Evolutionary conservation across 2,888 invertebrate species (phyloP), one percentile per base, ranked within the genome.

Genomic region (Drosophila colorata): DNA sequence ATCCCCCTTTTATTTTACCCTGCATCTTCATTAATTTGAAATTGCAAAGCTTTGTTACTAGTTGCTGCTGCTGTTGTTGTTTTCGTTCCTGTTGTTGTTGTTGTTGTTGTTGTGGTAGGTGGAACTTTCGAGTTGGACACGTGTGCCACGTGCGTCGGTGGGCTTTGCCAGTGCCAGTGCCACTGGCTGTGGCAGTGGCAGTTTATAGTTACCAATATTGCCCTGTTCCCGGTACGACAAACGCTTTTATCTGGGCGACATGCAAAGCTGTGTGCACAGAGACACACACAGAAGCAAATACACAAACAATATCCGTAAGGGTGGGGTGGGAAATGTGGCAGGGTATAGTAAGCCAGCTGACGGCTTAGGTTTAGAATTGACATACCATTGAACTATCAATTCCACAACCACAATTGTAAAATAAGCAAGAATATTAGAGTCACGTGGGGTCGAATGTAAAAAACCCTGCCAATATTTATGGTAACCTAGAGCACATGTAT

Each of bases 21-120:
- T 40, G 55, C 47, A 40, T 41, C 65, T 43, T 65, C 72, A 71
- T 77, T 71, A 58, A 74, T 58, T 77, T 61, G 35, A 76, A 74
- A 71, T 55, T 48, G 46, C 41, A 38, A 23, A 46, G 57, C 51
- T 44, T 56, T 60, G 44, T 57, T 46, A 33, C 25, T 28, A 47
- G 61, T 46, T 56, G 49, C 40, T 61, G 58, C 16, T 38, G 25
- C 38, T 49, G 16, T 13, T 41, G 38, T 11, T 28, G 28, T n/a
- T n/a, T n/a, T n/a, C n/a, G n/a, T n/a, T n/a, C n/a, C 7, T 25
- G 6, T 25, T 23, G 23, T 23, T 23, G 23, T 23, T 23, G 5
- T 23, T 23, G 5, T 2, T 61, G 58, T 18, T 41, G 20, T 46
- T 49, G 16, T n/a, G 41, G 38, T 8, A 18, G 9, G 44, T 48